Base-by-base conservation (phyloP, 2,113 vertebrate species). In the Ovis aries region DNA sequence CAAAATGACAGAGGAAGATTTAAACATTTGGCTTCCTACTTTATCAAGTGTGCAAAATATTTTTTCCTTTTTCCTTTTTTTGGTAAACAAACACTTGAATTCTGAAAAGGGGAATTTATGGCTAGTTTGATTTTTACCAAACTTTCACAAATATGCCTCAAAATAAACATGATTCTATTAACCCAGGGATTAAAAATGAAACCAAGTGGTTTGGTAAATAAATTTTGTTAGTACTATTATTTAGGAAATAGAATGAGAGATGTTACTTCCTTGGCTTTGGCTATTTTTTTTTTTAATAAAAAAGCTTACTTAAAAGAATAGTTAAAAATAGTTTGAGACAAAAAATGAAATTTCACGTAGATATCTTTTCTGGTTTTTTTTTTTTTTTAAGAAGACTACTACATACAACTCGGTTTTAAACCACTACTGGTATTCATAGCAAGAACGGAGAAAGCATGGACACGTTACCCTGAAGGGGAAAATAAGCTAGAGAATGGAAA, bases 401-500 rank as follows among this genome's bases (percentile, higher is more conserved):
- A 82, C 88, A 90, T 95, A 97, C 94, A 97, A 91, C 36, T n/a
- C 45, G 80, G 98, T 98, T 98, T 98, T 96, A 98, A 98, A 98
- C 97, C 98, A 98, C 98, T 98, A 98, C 98, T 98, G 98, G 97
- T 98, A 98, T 98, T 98, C 97, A 97, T 96, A 92, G 97, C 98
- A 98, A 98, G 98, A 99, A 98, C 98, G 98, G 98, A 99, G 98
- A 98, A 98, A 98, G 97, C 97, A 98, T 52, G 95, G 98, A 96
- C 95, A 98, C 98, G 93, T 96, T 98, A 98, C 98, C 98, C 99
- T 99, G 97, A 97, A 98, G 98, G 98, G 98, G 92, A 98, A 98
- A 99, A 98, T 97, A 98, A 98, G 97, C 97, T 98, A 96, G 98
- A 99, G 98, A 98, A 98, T 99, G 98, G 98, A 99, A 99, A 99